These are phyloP conservation scores for Heterotilapia buettikoferi DNA, from an alignment of 2,113 vertebrate species.

Conservation along the genomic window DNA sequence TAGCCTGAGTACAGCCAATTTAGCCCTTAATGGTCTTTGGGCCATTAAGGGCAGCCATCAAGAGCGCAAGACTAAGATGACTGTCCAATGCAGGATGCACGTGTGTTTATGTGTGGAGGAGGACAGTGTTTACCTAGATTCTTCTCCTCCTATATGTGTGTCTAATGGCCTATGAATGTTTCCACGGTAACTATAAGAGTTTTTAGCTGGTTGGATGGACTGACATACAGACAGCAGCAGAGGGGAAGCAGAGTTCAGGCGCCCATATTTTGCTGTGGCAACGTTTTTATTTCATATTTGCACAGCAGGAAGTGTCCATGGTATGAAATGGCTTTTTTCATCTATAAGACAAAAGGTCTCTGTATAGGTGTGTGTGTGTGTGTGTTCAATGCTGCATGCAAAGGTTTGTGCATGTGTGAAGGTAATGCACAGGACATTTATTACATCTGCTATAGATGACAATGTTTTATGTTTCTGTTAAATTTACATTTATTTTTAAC, in stretches of 20 bases:
- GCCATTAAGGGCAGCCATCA: constrained; percentile 55
- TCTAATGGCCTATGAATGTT: constrained; percentile 67
- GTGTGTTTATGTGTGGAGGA: constrained; percentile 8
- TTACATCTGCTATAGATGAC: neutral
- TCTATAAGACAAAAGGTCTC: constrained; percentile 5
- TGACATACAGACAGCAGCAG: neutral
- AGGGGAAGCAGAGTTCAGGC: constrained; percentile 55
- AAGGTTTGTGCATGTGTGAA: neutral
- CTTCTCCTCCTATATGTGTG: constrained; percentile 38
- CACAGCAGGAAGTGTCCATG: constrained; percentile 32
- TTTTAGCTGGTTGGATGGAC: constrained; percentile 30
- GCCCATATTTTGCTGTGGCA: neutral
- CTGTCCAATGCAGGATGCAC: constrained; percentile 26
- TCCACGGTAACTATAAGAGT: constrained; percentile 62
- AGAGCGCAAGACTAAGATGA: constrained; percentile 41
- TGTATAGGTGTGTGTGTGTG: neutral
- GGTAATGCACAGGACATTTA: neutral
- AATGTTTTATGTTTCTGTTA: neutral
- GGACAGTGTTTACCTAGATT: constrained; percentile 47
- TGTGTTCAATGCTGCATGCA: neutral
- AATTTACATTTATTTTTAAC: neutral
- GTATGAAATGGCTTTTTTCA: constrained; percentile 27
- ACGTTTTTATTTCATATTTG: constrained; percentile 23
- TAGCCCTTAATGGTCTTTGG: constrained; percentile 64
- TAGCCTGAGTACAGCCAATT: constrained; percentile 63